Conservation (phyloP, 2,888 invertebrate species). For the Rhimphoctona megacephalus region DNA sequence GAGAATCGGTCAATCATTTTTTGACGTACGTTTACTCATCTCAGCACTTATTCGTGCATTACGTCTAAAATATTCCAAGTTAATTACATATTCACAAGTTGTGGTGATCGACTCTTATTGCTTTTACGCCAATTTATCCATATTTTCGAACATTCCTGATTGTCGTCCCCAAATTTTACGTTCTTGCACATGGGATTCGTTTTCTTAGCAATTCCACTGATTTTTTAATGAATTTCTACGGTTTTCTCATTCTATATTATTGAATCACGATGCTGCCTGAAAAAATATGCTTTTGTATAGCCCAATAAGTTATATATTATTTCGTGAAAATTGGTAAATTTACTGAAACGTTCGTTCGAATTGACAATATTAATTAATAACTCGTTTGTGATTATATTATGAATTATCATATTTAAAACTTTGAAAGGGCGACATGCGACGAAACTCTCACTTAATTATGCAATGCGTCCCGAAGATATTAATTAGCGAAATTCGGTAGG, state of each 20-base stretch:
- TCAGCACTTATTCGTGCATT: neutral
- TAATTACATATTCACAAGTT: neutral
- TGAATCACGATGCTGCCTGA: neutral
- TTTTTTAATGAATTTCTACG: neutral
- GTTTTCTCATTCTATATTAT: neutral
- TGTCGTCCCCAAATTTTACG: neutral
- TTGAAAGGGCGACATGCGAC: constrained; percentile 49
- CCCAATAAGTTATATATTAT: neutral
- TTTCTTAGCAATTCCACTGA: neutral
- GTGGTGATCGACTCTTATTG: neutral
- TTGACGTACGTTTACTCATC: constrained; percentile 32
- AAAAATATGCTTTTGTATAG: neutral
- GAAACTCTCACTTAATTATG: constrained; percentile 68
- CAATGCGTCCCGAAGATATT: constrained; percentile 58
- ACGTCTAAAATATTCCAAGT: constrained; percentile 6
- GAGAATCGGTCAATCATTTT: constrained; percentile 43
- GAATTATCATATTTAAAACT: constrained; percentile 24
- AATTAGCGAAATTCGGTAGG: constrained; percentile 57
- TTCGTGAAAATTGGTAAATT: neutral
- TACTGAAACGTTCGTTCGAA: neutral
- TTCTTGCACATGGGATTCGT: neutral
- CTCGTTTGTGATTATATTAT: constrained; percentile 2
- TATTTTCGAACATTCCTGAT: neutral
- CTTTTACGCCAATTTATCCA: neutral
- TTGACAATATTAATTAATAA: constrained; percentile 6